These are phyloP conservation scores for Stegodyphus mimosarum DNA, from an alignment of 1,140 invertebrate species.

Conservation along the genomic window DNA sequence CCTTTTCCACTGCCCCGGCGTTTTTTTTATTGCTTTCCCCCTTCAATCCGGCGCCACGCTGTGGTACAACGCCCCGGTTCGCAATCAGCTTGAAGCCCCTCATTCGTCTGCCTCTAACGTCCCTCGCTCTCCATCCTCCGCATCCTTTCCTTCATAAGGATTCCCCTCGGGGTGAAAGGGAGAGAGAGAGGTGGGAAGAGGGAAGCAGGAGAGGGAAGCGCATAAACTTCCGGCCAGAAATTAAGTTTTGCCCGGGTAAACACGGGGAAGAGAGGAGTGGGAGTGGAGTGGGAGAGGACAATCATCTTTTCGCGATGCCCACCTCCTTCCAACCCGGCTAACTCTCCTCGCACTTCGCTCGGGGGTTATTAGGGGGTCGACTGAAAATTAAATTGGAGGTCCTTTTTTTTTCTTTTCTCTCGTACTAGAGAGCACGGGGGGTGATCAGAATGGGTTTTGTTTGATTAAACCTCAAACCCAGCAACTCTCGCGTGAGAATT, in stretches of 20 bases:
- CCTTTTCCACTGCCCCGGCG: too few species aligned
- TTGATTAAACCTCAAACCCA: too few species aligned
- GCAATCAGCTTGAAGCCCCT: conserved; percentile 40
- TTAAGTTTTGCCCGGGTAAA: conserved; percentile 60
- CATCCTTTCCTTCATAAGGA: conserved; percentile 31
- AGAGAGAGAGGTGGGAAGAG: too few species aligned
- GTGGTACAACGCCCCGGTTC: conserved; percentile 6
- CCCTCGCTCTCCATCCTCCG: conserved; percentile 30
- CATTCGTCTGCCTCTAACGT: conserved; percentile 35
- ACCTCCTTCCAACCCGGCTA: background rate
- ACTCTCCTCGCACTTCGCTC: background rate
- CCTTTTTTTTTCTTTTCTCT: too few species aligned
- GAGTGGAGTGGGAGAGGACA: conserved; percentile 18
- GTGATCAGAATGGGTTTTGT: too few species aligned
- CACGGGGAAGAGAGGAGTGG: conserved; percentile 9
- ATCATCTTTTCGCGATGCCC: conserved; percentile 14
- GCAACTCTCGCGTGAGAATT: too few species aligned
- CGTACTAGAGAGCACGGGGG: too few species aligned
- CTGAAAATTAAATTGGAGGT: background rate
- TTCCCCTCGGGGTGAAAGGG: conserved; percentile 30
- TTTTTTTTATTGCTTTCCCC: background rate
- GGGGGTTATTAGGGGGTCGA: background rate
- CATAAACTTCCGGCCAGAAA: conserved; percentile 59
- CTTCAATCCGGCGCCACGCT: background rate
- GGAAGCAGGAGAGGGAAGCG: conserved; percentile 15